Evolutionary conservation across 2,888 invertebrate genomes (phyloP).

Genomic region (Timandra comae): DNA sequence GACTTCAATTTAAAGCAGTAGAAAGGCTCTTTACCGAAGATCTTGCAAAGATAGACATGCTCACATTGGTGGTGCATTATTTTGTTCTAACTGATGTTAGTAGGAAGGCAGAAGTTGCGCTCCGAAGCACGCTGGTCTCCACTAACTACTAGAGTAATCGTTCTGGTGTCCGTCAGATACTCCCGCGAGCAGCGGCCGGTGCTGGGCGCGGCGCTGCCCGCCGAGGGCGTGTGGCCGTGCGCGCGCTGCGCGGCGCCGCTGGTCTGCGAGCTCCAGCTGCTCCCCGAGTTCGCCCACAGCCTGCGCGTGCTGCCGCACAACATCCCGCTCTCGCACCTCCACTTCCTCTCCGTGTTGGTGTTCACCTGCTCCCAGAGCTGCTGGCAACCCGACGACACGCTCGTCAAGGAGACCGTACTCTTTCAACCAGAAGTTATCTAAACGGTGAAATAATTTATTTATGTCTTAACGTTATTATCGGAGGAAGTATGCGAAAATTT

Average conservation of each 20-base stretch:
- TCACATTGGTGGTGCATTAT: no score
- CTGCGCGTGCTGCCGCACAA: conserved; percentile 77
- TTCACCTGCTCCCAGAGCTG: conserved; percentile 91
- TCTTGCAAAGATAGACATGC: no score
- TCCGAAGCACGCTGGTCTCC: background rate
- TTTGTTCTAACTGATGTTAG: no score
- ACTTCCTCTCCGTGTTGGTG: conserved; percentile 91
- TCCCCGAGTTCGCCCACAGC: conserved; percentile 87
- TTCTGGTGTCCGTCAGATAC: conserved; percentile 75
- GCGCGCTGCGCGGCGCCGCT: conserved; percentile 82
- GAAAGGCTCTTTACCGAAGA: no score
- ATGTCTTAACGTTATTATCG: no score
- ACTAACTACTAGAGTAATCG: background rate
- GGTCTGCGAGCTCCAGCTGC: conserved; percentile 88
- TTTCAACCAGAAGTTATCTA: conserved; percentile 83
- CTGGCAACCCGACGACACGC: conserved; percentile 83
- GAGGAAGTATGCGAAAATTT: no score
- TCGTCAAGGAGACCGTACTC: conserved; percentile 82
- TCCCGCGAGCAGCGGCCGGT: conserved; percentile 82
- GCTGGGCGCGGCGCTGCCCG: conserved; percentile 79
- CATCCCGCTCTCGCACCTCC: conserved; percentile 75
- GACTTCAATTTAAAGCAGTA: no score
- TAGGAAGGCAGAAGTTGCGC: background rate
- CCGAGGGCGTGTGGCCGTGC: conserved; percentile 59
- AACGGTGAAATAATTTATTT: no score